A percentile compares a stretch with the other conserved stretches of the same genome.
These are phyloP conservation scores for Araneus ventricosus DNA, from an alignment of 1,140 invertebrate genomes.

Conservation along the genomic window DNA sequence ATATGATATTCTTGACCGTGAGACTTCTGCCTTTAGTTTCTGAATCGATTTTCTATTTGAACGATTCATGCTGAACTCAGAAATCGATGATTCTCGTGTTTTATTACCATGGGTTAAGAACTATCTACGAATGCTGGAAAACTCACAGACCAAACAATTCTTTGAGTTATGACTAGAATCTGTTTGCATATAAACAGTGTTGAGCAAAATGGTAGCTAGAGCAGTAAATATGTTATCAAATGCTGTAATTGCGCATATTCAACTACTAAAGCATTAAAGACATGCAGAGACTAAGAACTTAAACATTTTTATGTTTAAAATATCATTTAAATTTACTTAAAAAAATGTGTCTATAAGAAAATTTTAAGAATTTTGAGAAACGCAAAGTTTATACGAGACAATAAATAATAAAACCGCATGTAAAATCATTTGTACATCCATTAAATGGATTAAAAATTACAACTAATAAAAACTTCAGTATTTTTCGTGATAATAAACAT, in stretches of 20 bases:
- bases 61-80: not conserved
- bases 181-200: not conserved
- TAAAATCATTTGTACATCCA: too few species aligned
- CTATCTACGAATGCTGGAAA: not conserved
- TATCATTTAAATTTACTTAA: too few species aligned
- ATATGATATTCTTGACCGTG: too few species aligned
- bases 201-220: too few species aligned
- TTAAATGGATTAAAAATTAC: too few species aligned
- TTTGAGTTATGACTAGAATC: not conserved
- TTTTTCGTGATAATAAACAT: too few species aligned
- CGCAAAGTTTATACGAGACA: too few species aligned
- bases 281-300: slow-evolving; percentile 1
- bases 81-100: not conserved
- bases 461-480: too few species aligned
- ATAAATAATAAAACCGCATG: too few species aligned
- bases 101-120: not conserved
- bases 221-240: not conserved
- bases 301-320: not conserved
- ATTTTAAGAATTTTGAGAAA: too few species aligned
- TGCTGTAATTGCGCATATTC: not conserved
- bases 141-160: not conserved
- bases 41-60: not conserved
- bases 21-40: not conserved
- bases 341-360: too few species aligned
- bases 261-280: not conserved